phyloP scores from a whole-genome alignment of 2,888 invertebrate species.

The Therioaphis trifolii region DNA sequence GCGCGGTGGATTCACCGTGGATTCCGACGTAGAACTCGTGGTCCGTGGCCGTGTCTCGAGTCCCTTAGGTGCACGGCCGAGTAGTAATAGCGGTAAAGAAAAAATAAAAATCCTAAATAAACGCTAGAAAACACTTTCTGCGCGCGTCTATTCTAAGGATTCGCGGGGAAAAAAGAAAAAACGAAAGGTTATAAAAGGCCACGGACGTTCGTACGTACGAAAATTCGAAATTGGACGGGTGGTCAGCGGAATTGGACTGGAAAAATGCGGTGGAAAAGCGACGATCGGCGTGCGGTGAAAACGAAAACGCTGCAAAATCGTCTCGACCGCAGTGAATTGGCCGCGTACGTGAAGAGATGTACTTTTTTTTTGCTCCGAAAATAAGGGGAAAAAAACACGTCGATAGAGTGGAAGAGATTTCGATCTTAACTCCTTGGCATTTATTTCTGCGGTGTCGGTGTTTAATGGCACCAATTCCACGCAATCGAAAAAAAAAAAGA shows the following conservation, averaged over 20 bases:
- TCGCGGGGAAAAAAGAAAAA: too few relatives aligned
- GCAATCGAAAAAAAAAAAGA: conserved; percentile 28
- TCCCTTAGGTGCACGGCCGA: not conserved
- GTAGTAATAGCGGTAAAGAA: too few relatives aligned
- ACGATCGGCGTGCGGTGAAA: conserved; percentile 27
- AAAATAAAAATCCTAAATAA: too few relatives aligned
- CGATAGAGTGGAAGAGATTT: conserved; percentile 30
- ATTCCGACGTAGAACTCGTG: too few relatives aligned
- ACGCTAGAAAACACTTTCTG: not conserved
- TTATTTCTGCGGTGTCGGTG: conserved; percentile 28
- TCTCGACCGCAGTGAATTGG: conserved; percentile 45
- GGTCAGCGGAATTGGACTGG: conserved; percentile 34
- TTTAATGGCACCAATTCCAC: conserved; percentile 35
- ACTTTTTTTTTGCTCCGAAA: not conserved
- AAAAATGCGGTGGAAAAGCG: conserved; percentile 32
- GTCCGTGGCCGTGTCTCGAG: not conserved
- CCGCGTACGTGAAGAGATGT: conserved; percentile 49
- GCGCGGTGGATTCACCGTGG: too few relatives aligned
- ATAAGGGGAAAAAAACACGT: conserved; percentile 4
- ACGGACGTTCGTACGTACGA: not conserved
- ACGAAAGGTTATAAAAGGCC: conserved; percentile 29
- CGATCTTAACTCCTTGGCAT: conserved; percentile 13
- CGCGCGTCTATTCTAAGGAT: conserved; percentile 5
- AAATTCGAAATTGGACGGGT: conserved; percentile 41
- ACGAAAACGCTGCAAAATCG: conserved; percentile 48